Percentiles rank a stretch among this genome's conserved stretches.
These are phyloP conservation scores for Nasua narica DNA, from an alignment of 2,797 vertebrate species.

Conservation along the genomic window DNA sequence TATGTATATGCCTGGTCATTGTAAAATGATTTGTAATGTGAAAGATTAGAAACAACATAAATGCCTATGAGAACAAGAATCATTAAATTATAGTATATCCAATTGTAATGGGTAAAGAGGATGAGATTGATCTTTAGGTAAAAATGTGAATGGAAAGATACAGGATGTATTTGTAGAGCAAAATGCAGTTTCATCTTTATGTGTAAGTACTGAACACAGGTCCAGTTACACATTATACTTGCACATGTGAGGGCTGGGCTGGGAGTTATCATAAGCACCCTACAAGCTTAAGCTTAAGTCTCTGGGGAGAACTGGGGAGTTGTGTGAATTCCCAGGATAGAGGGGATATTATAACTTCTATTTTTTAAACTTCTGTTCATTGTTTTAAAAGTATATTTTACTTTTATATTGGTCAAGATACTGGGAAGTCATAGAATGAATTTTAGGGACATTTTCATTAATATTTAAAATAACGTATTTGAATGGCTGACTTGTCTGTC, in stretches of 20 bases:
- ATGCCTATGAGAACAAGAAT: not conserved
- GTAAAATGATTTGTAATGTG: not conserved
- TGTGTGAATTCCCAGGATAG: not conserved
- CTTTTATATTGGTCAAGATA: not conserved
- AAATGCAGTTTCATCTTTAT: not conserved
- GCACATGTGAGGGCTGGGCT: not conserved
- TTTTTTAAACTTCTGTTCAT: not conserved
- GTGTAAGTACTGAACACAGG: not conserved
- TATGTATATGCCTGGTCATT: not conserved
- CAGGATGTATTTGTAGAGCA: not conserved
- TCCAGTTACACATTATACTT: not conserved
- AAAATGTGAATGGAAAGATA: not conserved
- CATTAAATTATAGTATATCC: not conserved
- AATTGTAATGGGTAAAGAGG: not conserved
- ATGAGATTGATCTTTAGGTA: not conserved
- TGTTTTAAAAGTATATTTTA: not conserved
- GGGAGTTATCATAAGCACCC: not conserved
- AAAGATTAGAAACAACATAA: not conserved
- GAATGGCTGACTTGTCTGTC: not conserved
- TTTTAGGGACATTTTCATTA: constrained; percentile 1
- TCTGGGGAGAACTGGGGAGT: not conserved
- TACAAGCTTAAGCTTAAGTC: not conserved
- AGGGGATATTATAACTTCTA: not conserved
- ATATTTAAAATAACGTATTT: not conserved
- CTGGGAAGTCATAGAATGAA: not conserved